Conservation (phyloP, 2,888 invertebrate species). For the Pyrochroa serraticornis region DNA sequence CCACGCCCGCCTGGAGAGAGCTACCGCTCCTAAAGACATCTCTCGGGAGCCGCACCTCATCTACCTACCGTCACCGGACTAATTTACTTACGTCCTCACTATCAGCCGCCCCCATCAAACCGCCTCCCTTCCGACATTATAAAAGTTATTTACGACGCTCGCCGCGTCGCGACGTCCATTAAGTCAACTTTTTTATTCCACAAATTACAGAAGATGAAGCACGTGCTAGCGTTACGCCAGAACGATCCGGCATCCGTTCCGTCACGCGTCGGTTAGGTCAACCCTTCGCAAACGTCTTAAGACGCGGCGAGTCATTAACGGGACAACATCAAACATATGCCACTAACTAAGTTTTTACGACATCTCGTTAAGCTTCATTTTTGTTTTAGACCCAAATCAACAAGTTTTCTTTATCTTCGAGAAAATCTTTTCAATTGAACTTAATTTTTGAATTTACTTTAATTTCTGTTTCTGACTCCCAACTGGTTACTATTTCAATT, state of each 20-base stretch:
- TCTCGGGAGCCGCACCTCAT: conserved; percentile 56
- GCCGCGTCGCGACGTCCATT: conserved; percentile 7
- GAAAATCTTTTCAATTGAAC: too few relatives aligned
- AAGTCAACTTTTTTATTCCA: too few relatives aligned
- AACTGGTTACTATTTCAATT: too few relatives aligned
- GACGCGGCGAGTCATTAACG: not conserved
- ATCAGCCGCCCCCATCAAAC: conserved; percentile 6
- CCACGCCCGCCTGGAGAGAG: conserved; percentile 49
- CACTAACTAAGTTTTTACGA: not conserved
- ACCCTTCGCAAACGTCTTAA: conserved; percentile 21
- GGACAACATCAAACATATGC: conserved; percentile 6
- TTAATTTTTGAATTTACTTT: too few relatives aligned
- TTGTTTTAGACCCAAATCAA: too few relatives aligned
- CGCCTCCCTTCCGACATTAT: conserved; percentile 1
- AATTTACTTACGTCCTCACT: conserved; percentile 48
- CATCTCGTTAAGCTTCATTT: too few relatives aligned
- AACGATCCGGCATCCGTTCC: conserved; percentile 28
- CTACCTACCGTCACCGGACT: conserved; percentile 35
- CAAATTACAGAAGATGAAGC: not conserved
- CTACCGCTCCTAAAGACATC: conserved; percentile 56
- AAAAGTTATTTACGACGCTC: conserved; percentile 15
- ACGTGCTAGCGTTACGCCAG: conserved; percentile 26
- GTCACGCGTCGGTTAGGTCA: conserved; percentile 34
- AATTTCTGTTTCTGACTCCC: too few relatives aligned
- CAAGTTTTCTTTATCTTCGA: too few relatives aligned